Conservation (phyloP, 1,140 invertebrate species). For the Octopus bimaculoides region DNA sequence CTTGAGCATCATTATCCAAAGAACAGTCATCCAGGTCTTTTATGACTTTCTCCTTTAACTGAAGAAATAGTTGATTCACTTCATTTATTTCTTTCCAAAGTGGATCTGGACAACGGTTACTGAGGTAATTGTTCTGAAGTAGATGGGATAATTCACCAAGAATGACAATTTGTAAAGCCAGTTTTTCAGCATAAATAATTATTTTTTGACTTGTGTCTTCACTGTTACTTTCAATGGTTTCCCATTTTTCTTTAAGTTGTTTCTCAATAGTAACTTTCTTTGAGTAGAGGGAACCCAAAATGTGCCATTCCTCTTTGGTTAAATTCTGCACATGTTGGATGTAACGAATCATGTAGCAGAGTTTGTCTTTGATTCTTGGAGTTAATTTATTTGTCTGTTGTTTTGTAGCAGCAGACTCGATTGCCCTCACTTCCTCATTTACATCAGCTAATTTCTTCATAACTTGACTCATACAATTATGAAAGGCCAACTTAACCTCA, state of each 20-base stretch:
- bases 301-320: conserved; percentile 38
- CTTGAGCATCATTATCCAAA: conserved; percentile 29
- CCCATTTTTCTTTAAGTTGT: conserved; percentile 13
- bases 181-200: conserved; percentile 44
- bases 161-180: conserved; percentile 49
- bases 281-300: conserved; percentile 36
- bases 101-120: conserved; percentile 29
- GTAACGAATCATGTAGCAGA: conserved; percentile 33
- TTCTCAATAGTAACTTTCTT: conserved; percentile 26
- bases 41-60: conserved; percentile 36
- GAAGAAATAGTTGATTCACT: conserved; percentile 35
- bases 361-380: conserved; percentile 8
- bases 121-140: conserved; percentile 34
- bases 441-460: conserved; percentile 36
- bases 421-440: conserved; percentile 13
- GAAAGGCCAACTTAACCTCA: conserved; percentile 26
- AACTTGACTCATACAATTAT: conserved; percentile 38
- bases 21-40: conserved; percentile 28
- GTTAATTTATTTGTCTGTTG: conserved; percentile 6
- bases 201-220: conserved; percentile 12
- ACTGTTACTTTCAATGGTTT: conserved; percentile 31
- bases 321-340: conserved; percentile 38
- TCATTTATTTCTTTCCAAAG: conserved; percentile 42
- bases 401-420: conserved; percentile 4
- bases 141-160: conserved; percentile 48